Conservation (phyloP, 2,797 vertebrate genomes). For the Pelodytes ibericus region DNA sequence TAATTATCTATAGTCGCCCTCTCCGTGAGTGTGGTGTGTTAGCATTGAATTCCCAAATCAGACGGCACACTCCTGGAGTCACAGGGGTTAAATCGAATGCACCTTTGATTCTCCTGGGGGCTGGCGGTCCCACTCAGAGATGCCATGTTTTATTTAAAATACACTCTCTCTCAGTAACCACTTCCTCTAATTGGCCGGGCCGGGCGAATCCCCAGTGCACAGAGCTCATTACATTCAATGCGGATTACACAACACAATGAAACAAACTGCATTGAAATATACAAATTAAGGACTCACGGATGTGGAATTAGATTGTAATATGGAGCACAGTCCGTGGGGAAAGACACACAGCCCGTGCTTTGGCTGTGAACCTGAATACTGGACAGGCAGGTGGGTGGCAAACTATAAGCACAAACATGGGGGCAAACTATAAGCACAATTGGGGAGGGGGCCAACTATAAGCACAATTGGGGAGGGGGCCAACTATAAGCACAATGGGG, state of each 20-base stretch:
- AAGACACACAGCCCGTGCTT: conserved; percentile 7
- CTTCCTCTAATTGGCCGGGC: conserved; percentile 81
- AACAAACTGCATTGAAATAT: conserved; percentile 79
- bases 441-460: too few relatives aligned
- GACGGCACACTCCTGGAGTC: conserved; percentile 22
- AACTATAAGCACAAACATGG: too few relatives aligned
- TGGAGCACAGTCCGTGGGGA: conserved; percentile 71
- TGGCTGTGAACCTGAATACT: too few relatives aligned
- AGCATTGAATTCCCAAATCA: too few relatives aligned
- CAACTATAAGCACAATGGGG: too few relatives aligned
- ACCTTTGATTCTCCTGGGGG: conserved; percentile 62
- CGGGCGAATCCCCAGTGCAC: conserved; percentile 75
- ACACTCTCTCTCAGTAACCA: conserved; percentile 74
- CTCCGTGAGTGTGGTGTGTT: too few relatives aligned
- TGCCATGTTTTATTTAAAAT: conserved; percentile 81
- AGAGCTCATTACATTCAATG: conserved; percentile 75
- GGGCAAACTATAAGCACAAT: too few relatives aligned
- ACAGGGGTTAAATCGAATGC: conserved; percentile 67
- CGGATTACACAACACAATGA: conserved; percentile 77
- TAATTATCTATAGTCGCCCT: too few relatives aligned
- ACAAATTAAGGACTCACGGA: conserved; percentile 75
- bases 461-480: too few relatives aligned
- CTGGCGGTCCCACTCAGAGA: conserved; percentile 61
- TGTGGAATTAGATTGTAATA: conserved; percentile 73
- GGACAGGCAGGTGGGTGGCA: too few relatives aligned